phyloP scores from a whole-genome alignment of 1,140 invertebrate genomes.

The Chironomus tepperi region DNA sequence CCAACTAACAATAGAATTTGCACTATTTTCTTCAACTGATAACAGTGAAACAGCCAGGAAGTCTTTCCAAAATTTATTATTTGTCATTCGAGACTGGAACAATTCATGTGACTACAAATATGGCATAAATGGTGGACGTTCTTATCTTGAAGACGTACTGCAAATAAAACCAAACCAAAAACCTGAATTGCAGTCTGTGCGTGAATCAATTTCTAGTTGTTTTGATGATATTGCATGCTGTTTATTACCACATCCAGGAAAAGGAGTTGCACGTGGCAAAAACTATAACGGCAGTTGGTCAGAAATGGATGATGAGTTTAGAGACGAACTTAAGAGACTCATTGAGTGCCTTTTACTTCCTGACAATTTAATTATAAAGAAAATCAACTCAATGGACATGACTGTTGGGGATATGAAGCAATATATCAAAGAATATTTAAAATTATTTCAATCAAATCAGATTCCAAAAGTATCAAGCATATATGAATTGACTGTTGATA shows the following conservation, averaged over 20 bases:
- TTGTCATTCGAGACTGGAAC: constrained; percentile 48
- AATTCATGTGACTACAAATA: neutral
- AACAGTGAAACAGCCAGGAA: constrained; percentile 43
- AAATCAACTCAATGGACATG: neutral
- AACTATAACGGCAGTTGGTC: neutral
- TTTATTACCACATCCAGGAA: neutral
- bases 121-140: neutral
- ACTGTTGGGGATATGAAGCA: neutral
- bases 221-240: neutral
- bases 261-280: neutral
- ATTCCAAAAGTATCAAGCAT: neutral
- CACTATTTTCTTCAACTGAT: constrained; percentile 55
- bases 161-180: neutral
- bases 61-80: constrained; percentile 60
- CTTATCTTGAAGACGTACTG: neutral
- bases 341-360: neutral
- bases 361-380: neutral
- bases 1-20: constrained; percentile 66
- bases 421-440: neutral
- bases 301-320: neutral
- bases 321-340: neutral
- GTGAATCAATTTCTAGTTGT: neutral
- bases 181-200: neutral
- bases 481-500: neutral
- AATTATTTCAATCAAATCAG: neutral